Evolutionary conservation across 2,797 vertebrate species (phyloP), one percentile per base, ranked within the genome.

Genomic region (Chaunax sp.): DNA sequence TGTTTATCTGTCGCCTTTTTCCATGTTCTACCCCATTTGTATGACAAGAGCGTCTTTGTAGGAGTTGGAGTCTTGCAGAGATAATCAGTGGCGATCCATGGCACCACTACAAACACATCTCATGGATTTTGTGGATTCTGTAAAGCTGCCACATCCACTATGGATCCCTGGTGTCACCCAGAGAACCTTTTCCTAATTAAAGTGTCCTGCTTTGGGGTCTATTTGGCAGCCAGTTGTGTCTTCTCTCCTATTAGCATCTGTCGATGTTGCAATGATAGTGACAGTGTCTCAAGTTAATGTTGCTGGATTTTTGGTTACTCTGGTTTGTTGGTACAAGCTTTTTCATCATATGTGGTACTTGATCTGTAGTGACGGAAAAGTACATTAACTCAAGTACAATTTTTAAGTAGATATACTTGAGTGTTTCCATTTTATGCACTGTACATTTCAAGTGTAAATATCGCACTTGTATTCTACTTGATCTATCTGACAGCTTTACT

Each of bases 141-240:
- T 74, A 40, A 23, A 10, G 45, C 57, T 84, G 78, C 67, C 76
- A 85, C 58, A 54, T 65, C 43, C 62, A 41, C 4, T 72, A 70
- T 84, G 63, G 73, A 66, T 85, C 78, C 82, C 50, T 52, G 33
- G 56, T 75, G 69, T 85, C 79, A 72, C 62, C 44, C 56, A 74
- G 64, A 38, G 60, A 57, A 60, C 47, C 60, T 57, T 68, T 77
- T 62, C 56, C 68, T 85, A 77, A 74, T 84, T 78, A 75, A 33
- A 64, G 63, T 40, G 55, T 72, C 66, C 47, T 77, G 69, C 66
- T 76, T 38, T 68, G 46, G 35, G 67, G 38, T 68, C 26, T 69
- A 22, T 82, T 80, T 69, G 47, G 49, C 75, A 69, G 71, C 76
- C 71, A 70, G 52, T 52, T 59, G 64, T 60, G 35, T 69, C 37